Evolutionary conservation across 2,113 vertebrate species (phyloP), one percentile per base, ranked within the genome.

Genomic region (Scortum barcoo): DNA sequence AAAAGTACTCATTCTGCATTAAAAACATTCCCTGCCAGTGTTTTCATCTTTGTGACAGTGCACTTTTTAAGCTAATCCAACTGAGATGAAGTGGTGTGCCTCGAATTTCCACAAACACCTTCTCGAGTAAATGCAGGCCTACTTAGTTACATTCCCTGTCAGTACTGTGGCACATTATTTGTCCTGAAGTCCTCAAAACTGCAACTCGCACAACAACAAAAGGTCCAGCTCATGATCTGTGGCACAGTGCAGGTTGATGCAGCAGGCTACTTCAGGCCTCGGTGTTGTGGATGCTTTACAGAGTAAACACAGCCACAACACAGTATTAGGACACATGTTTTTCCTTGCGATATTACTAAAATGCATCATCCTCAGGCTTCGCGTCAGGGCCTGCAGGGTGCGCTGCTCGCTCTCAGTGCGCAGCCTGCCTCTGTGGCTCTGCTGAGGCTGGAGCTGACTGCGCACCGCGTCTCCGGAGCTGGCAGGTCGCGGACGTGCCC

Each of bases 341-440:
- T 26, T 28, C 51, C 58, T 51, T 67, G 1, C 30, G 28, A 28
- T 57, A 38, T 50, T 36, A 38, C 60, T 42, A 28, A 44, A 33
- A 68, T 61, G 30, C 22, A 48, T 19, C 62, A 77, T 36, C 4
- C 4, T 2, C 24, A 4, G 3, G 4, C 48, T 79, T 87, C 81
- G 51, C 17, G 22, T 38, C 68, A 76, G 40, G 76, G 81, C 92
- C 94, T 84, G 80, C 83, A 94, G 94, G 91, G 90, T 22, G 93
- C 91, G 89, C 93, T 90, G 82, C 71, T 22, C 46, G 13, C 72
- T 26, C 33, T 42, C 5, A 19, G 3, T 42, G 62, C 72, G 12
- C 63, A 10, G 5, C 44, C 63, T 50, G 71, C 75, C 65, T 71
- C 65, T 57, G 63, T 50, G 61, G 42, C 9, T 74, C n/a, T 51